Percentiles rank a stretch among this genome's conserved stretches.
phyloP scores from a whole-genome alignment of 2,888 invertebrate genomes.

The Chrysolina oricalcia region DNA sequence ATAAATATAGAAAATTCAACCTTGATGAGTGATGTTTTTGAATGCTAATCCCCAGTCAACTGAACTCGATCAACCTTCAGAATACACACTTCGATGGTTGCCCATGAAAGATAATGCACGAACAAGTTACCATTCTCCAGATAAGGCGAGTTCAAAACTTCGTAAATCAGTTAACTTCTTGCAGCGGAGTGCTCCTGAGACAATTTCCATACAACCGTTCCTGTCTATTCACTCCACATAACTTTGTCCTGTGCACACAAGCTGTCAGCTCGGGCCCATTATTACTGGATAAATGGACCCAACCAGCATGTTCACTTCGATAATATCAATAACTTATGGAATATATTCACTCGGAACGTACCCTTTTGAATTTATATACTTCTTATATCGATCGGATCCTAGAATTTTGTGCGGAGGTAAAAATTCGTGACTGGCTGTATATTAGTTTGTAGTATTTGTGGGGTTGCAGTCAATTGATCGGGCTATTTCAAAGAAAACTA shows the following conservation, averaged over 20 bases:
- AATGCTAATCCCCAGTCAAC: neutral
- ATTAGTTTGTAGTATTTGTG: no score
- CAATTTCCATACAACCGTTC: constrained; percentile 42
- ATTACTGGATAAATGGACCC: constrained; percentile 49
- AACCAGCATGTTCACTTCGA: constrained; percentile 48
- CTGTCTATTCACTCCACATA: constrained; percentile 42
- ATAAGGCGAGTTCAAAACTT: constrained; percentile 12
- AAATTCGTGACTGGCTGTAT: no score
- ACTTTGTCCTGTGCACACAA: constrained; percentile 43
- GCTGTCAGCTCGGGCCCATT: constrained; percentile 48
- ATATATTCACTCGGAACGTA: constrained; percentile 46
- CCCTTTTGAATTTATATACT: constrained; percentile 47
- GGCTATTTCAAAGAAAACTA: no score
- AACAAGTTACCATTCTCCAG: neutral
- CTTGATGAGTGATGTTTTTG: neutral
- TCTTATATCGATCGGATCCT: constrained; percentile 42
- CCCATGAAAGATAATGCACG: neutral
- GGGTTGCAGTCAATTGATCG: no score
- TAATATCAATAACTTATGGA: constrained; percentile 53
- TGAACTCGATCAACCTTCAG: neutral
- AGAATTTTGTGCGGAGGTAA: neutral
- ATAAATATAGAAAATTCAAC: no score
- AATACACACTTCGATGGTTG: neutral
- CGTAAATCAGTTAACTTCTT: constrained; percentile 8
- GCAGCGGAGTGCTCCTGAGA: constrained; percentile 24